Percentiles rank a stretch among this genome's conserved stretches.
phyloP scores from a whole-genome alignment of 1,140 invertebrate species.

The Phenacoccus solenopsis region DNA sequence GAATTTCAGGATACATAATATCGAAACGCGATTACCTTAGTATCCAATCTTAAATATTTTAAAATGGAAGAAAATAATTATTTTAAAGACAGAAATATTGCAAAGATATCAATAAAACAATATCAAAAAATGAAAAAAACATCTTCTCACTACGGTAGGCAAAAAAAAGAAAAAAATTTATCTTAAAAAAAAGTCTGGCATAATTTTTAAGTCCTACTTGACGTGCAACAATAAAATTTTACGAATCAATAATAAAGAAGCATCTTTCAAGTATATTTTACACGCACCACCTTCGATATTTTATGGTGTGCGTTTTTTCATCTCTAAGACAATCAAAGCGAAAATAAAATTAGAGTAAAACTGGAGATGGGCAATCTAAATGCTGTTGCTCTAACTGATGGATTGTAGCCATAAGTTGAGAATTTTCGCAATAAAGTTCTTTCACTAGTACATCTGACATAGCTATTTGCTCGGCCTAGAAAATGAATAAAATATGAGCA shows the following conservation, averaged over 20 bases:
- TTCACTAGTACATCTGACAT: slow-evolving; percentile 58
- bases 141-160: too few species aligned
- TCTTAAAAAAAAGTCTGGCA: neutral
- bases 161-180: neutral
- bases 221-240: too few species aligned
- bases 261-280: too few species aligned
- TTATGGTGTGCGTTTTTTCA: too few species aligned
- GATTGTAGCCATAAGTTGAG: slow-evolving; percentile 49
- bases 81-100: too few species aligned
- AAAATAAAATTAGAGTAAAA: neutral
- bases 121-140: too few species aligned
- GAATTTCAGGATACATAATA: too few species aligned
- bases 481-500: slow-evolving; percentile 8
- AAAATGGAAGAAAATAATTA: too few species aligned
- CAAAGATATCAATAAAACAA: too few species aligned
- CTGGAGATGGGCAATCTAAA: slow-evolving; percentile 8
- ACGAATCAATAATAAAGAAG: neutral
- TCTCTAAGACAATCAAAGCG: neutral
- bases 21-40: too few species aligned
- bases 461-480: slow-evolving; percentile 45
- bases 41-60: too few species aligned
- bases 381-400: slow-evolving; percentile 46
- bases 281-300: too few species aligned
- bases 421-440: slow-evolving; percentile 69
- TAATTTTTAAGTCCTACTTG: neutral